Conservation (phyloP, 2,888 invertebrate genomes). For the Tetragonisca angustula region DNA sequence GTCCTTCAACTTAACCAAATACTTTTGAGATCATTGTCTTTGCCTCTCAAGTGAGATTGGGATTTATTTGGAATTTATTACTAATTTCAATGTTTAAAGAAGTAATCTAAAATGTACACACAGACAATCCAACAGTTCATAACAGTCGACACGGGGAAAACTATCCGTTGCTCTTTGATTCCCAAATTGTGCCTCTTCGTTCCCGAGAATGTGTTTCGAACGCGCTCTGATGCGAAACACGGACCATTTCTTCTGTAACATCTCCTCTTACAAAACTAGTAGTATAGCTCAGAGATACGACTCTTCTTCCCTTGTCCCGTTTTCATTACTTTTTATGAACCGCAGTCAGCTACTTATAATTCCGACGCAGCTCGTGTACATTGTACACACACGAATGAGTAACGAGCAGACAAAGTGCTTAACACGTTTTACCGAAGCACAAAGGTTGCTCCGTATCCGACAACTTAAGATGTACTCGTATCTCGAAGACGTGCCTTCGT, state of each 20-base stretch:
- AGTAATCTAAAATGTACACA: background rate
- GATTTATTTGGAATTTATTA: background rate
- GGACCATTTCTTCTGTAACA: background rate
- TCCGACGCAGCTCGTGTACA: background rate
- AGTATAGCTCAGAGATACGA: background rate
- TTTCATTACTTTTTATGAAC: background rate
- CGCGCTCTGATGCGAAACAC: background rate
- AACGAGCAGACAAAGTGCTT: constrained; percentile 45
- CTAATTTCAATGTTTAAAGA: background rate
- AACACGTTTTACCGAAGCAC: constrained; percentile 44
- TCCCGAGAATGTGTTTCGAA: background rate
- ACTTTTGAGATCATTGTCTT: background rate
- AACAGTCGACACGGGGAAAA: background rate
- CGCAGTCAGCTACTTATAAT: constrained; percentile 17
- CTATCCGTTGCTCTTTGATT: background rate
- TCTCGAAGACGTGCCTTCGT: constrained; percentile 46
- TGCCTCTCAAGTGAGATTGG: background rate
- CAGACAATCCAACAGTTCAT: background rate
- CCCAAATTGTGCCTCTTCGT: too few relatives aligned
- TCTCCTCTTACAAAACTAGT: too few relatives aligned
- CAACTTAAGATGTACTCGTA: constrained; percentile 27
- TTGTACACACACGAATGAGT: constrained; percentile 12
- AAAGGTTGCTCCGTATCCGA: constrained; percentile 30
- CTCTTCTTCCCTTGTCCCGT: background rate
- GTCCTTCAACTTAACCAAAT: background rate